Evolutionary conservation across 1,140 invertebrate species (phyloP).

Genomic region (Drosophila pectinifera): DNA sequence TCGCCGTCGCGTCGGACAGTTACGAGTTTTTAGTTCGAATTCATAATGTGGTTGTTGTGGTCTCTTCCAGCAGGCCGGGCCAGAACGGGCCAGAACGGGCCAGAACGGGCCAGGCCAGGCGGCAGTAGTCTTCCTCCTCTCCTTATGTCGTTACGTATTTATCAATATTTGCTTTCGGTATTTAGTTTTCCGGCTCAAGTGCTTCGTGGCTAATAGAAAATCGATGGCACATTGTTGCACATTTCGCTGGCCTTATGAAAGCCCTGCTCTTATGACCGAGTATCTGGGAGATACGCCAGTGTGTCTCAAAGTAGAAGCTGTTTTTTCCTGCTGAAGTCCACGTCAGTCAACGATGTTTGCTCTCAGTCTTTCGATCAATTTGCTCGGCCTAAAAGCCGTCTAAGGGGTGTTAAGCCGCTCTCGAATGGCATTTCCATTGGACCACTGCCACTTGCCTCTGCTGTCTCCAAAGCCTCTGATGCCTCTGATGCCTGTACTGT

Average conservation of each 20-base stretch:
- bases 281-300: conserved; percentile 26
- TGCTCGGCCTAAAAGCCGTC: conserved; percentile 33
- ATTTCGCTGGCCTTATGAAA: conserved; percentile 41
- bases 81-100: neutral
- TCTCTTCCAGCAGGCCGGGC: conserved; percentile 10
- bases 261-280: conserved; percentile 28
- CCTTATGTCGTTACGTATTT: conserved; percentile 42
- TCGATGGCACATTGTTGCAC: conserved; percentile 76
- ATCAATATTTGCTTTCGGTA: conserved; percentile 62
- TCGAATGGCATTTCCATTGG: conserved; percentile 34
- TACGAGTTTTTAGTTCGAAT: conserved; percentile 32
- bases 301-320: conserved; percentile 10
- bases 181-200: conserved; percentile 65
- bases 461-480: neutral
- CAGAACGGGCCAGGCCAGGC: neutral
- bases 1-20: conserved; percentile 2
- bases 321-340: neutral
- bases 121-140: conserved; percentile 19
- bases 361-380: conserved; percentile 41
- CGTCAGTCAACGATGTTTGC: conserved; percentile 46
- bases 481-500: neutral
- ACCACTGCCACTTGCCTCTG: conserved; percentile 29
- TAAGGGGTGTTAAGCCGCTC: conserved; percentile 34
- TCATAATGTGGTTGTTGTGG: conserved; percentile 44
- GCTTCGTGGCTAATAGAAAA: conserved; percentile 73